Evolutionary conservation across 35 echinoderm and acorn worm genomes (phyloP), one percentile per base, ranked within the genome.

Genomic region (Nesometra sesokonis): DNA sequence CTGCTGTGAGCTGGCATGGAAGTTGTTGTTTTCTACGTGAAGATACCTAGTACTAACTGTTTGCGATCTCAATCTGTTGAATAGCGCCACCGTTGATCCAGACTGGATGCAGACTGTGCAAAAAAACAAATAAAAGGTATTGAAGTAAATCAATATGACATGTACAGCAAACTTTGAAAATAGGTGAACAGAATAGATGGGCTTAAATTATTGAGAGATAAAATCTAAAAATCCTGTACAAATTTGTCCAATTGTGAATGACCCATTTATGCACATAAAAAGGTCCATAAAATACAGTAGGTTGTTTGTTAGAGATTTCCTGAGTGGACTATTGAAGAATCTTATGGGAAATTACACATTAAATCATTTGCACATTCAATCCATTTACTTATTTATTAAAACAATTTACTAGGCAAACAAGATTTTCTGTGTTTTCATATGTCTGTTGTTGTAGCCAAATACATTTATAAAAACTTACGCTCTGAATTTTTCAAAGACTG

Each of bases 401-500:
- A 23, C 13, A 76, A 76, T 76, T n/a, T 13, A n/a, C 13, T n/a
- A 76, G 57, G 57, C 13, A 17, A 17, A 17, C 57, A 76, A 76
- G 13, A 76, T 76, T 76, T n/a, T 76, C 13, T 76, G 57, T 76
- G 57, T 76, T 13, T 76, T 17, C n/a, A 76, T 17, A 76, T 76
- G 13, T 76, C 57, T 13, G n/a, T 17, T n/a, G 13, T 76, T 76
- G 13, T n/a, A 76, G 13, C 13, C 13, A 76, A n/a, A 17, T n/a
- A 76, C 13, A 76, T 76, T 13, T 13, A n/a, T 33, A 79, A 7
- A 79, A 5, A 98, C 95, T 98, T 85, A 98, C 95, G 92, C 78
- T 98, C 95, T 32, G 95, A 92, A 98, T 98, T 98, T 87, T 98
- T 98, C 11, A 98, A 83, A 5, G 92, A 94, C 76, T 98, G 95